These are phyloP conservation scores for Lissocephala sabroskyi DNA, from an alignment of 2,888 invertebrate species.

Conservation along the genomic window DNA sequence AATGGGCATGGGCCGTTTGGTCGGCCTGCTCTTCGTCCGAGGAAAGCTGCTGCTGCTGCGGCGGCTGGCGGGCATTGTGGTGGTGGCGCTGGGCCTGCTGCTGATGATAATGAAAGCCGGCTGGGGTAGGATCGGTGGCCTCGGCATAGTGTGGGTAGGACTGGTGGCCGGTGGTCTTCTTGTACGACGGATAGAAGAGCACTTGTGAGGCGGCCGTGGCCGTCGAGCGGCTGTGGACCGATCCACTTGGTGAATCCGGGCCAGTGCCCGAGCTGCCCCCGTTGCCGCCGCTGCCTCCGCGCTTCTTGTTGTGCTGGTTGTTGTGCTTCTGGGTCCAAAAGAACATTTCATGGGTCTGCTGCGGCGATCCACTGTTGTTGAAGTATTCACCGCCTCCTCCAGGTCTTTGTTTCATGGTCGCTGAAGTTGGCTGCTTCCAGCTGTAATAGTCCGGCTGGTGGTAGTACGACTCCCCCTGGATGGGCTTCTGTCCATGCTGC, in stretches of 20 bases:
- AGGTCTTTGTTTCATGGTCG: constrained; percentile 13
- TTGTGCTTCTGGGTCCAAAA: constrained; percentile 71
- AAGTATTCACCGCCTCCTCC: constrained; percentile 31
- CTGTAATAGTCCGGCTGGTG: constrained; percentile 68
- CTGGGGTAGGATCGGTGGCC: constrained; percentile 61
- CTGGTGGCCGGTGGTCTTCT: constrained; percentile 58
- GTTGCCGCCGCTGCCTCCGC: constrained; percentile 28
- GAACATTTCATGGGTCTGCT: constrained; percentile 68
- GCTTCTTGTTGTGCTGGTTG: constrained; percentile 63
- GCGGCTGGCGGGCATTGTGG: constrained; percentile 37
- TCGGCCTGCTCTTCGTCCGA: constrained; percentile 68
- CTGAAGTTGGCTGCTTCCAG: constrained; percentile 54
- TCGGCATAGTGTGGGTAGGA: constrained; percentile 66
- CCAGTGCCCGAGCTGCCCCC: constrained; percentile 32
- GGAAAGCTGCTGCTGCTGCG: constrained; percentile 65
- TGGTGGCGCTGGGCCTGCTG: constrained; percentile 38
- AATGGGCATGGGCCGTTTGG: constrained; percentile 59
- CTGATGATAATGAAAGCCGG: constrained; percentile 48
- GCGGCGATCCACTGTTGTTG: constrained; percentile 49
- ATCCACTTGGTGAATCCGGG: constrained; percentile 67
- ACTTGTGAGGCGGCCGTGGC: constrained; percentile 67
- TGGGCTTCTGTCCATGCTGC: constrained; percentile 16
- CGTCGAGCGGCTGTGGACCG: constrained; percentile 65
- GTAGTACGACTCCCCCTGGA: constrained; percentile 52
- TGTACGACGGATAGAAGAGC: constrained; percentile 70